These are phyloP conservation scores for Epinephelus fuscoguttatus DNA, from an alignment of 2,113 vertebrate genomes.

Conservation along the genomic window DNA sequence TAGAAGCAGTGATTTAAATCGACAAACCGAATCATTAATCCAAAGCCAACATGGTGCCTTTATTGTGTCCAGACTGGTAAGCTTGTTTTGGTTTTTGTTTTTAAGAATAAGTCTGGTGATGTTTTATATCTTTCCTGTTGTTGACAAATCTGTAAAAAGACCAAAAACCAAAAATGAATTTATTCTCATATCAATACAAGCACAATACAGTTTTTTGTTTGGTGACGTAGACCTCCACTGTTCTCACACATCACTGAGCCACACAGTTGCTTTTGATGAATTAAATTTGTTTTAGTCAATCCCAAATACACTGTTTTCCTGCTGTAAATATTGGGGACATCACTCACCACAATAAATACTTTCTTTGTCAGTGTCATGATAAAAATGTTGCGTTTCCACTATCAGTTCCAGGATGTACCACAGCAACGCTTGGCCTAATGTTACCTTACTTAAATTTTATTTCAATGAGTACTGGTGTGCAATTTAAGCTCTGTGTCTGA, in stretches of 20 bases:
- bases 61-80: constrained; percentile 3
- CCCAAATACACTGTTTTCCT: background rate
- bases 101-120: background rate
- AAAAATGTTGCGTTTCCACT: too few relatives aligned
- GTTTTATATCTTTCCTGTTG: background rate
- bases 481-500: background rate
- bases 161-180: background rate
- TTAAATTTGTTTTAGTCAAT: background rate
- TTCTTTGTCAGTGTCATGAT: too few relatives aligned
- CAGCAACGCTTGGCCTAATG: too few relatives aligned
- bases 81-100: background rate
- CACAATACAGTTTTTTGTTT: too few relatives aligned
- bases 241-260: too few relatives aligned
- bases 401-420: too few relatives aligned
- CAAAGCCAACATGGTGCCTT: constrained; percentile 20
- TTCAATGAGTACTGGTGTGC: background rate
- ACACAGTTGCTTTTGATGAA: too few relatives aligned
- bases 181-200: too few relatives aligned
- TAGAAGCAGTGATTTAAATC: background rate
- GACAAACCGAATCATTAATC: background rate
- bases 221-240: too few relatives aligned
- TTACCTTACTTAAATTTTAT: too few relatives aligned
- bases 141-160: background rate
- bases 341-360: background rate
- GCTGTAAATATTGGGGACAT: background rate